Conservation (phyloP, 2,888 invertebrate genomes). For the Podabrus alpinus region DNA sequence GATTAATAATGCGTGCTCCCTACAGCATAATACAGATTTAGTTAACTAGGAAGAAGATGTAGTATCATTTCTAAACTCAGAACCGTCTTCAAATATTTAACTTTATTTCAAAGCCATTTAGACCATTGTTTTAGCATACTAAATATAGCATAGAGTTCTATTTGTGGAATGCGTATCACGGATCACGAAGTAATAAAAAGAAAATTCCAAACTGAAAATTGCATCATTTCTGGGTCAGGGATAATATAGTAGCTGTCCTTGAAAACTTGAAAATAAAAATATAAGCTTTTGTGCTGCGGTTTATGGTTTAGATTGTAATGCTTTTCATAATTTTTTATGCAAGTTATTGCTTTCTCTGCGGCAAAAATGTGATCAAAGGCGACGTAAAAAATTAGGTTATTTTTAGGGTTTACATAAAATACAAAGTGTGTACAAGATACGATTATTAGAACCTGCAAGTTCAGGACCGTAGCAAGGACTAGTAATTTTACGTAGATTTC, state of each 20-base stretch:
- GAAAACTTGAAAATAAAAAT: background rate
- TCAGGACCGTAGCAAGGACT: background rate
- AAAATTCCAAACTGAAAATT: background rate
- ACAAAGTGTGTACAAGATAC: too few species aligned
- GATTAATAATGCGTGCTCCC: too few species aligned
- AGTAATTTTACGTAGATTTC: too few species aligned
- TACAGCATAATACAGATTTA: background rate
- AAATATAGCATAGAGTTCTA: background rate
- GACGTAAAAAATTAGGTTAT: too few species aligned
- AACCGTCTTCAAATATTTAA: background rate
- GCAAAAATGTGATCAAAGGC: background rate
- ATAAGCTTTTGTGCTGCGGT: background rate
- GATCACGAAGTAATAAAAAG: background rate
- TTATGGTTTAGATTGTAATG: background rate
- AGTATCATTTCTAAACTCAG: background rate
- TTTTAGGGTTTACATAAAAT: background rate
- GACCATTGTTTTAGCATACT: background rate
- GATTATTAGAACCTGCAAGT: background rate
- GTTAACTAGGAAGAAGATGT: background rate
- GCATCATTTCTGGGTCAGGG: background rate
- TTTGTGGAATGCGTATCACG: background rate
- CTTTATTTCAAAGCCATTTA: background rate
- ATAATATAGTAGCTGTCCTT: background rate
- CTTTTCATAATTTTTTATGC: background rate
- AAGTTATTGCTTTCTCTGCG: background rate